Evolutionary conservation across 2,888 invertebrate species (phyloP).

Genomic region (Melinopterus prodromus): DNA sequence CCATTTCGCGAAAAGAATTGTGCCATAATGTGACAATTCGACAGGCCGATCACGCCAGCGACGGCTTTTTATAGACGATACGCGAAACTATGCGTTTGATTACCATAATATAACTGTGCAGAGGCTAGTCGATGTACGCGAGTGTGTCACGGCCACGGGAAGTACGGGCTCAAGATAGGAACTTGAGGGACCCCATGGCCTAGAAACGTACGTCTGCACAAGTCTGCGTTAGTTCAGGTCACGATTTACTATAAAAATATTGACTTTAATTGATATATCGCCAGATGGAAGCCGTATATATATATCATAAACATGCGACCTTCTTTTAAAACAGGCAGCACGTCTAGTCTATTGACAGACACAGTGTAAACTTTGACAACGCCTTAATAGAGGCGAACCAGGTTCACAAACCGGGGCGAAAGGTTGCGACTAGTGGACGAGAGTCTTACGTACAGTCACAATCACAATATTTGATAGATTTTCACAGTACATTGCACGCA

Average conservation of each 20-base stretch:
- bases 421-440: no score
- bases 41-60: not conserved
- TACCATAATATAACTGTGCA: not conserved
- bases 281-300: no score
- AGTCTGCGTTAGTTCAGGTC: not conserved
- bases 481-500: no score
- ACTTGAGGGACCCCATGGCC: slow-evolving; percentile 4
- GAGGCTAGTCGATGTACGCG: not conserved
- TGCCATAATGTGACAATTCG: not conserved
- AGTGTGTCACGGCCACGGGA: not conserved
- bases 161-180: not conserved
- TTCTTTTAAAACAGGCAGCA: no score
- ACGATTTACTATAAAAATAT: not conserved
- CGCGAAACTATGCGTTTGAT: not conserved
- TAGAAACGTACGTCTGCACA: not conserved
- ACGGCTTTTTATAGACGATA: not conserved
- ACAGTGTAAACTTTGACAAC: no score
- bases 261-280: no score
- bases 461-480: no score
- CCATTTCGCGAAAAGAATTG: not conserved
- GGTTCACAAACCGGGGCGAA: no score
- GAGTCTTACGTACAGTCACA: no score
- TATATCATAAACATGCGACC: no score
- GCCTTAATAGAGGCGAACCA: no score
- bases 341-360: no score